Conservation (phyloP, 2,888 invertebrate genomes). For the Troides helena region DNA sequence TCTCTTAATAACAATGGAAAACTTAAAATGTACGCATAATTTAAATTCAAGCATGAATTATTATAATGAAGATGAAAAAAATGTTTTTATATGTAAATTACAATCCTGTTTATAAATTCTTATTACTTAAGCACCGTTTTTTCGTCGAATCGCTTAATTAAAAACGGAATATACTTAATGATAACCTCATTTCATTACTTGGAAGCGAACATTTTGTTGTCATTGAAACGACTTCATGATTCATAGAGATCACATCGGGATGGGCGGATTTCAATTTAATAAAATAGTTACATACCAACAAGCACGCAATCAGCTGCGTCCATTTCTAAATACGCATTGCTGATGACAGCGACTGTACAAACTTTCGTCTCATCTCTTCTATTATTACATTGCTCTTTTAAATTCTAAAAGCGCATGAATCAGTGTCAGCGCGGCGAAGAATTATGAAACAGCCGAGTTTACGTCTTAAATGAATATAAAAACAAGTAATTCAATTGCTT, state of each 20-base stretch:
- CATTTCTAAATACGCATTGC: slow-evolving; percentile 55
- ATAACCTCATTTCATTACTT: neutral
- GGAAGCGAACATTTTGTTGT: slow-evolving; percentile 23
- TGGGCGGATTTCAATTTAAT: slow-evolving; percentile 50
- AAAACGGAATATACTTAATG: slow-evolving; percentile 8
- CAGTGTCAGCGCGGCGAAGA: neutral
- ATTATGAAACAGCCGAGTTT: neutral
- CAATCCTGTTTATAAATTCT: neutral
- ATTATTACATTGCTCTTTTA: neutral
- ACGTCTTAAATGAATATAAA: neutral
- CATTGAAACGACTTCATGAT: slow-evolving; percentile 46
- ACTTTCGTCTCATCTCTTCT: neutral
- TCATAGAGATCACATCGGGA: slow-evolving; percentile 47
- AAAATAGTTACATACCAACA: slow-evolving; percentile 51
- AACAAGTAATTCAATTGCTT: slow-evolving; percentile 35
- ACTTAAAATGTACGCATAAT: neutral
- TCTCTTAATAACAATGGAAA: neutral
- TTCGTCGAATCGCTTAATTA: slow-evolving; percentile 7
- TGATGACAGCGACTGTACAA: neutral
- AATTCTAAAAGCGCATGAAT: neutral
- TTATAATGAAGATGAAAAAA: neutral
- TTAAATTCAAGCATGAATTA: slow-evolving; percentile 1
- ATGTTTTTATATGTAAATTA: slow-evolving; percentile 4
- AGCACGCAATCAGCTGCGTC: slow-evolving; percentile 64
- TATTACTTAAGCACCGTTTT: neutral